Conservation (phyloP, 2,888 invertebrate species). For the Tenthredo amoena region DNA sequence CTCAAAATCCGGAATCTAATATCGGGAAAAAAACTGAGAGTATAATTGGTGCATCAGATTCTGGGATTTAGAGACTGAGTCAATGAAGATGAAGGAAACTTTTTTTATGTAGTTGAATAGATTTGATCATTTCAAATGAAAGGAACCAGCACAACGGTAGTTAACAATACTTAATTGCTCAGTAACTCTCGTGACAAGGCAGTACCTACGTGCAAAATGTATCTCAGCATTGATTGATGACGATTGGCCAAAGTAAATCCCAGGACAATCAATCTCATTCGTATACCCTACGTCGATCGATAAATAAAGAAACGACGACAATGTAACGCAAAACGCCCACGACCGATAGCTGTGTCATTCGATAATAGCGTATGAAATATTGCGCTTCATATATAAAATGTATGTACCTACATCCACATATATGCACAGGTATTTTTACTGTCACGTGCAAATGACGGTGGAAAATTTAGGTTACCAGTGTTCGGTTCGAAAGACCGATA, state of each 20-base stretch:
- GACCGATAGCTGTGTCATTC: not conserved
- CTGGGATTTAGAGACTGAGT: not conserved
- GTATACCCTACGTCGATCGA: not conserved
- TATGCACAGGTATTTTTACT: not conserved
- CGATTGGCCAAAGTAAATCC: not conserved
- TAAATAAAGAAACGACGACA: not conserved
- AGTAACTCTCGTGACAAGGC: not conserved
- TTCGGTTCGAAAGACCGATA: not conserved
- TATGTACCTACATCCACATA: not conserved
- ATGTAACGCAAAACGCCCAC: not conserved
- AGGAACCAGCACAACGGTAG: not conserved
- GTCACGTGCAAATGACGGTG: not conserved
- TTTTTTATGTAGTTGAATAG: not conserved
- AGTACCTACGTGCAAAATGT: not conserved
- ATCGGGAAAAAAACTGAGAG: not conserved
- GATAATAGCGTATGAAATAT: conserved; percentile 15
- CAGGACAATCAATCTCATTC: not conserved
- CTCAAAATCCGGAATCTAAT: not conserved
- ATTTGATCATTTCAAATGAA: not conserved
- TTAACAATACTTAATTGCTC: not conserved
- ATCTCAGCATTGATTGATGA: not conserved
- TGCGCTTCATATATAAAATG: not conserved
- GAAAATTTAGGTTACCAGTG: not conserved
- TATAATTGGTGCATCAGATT: not conserved
- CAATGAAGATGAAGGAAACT: not conserved